These are phyloP conservation scores for Lasioglossum figueresi DNA, from an alignment of 2,888 invertebrate species.

Conservation along the genomic window DNA sequence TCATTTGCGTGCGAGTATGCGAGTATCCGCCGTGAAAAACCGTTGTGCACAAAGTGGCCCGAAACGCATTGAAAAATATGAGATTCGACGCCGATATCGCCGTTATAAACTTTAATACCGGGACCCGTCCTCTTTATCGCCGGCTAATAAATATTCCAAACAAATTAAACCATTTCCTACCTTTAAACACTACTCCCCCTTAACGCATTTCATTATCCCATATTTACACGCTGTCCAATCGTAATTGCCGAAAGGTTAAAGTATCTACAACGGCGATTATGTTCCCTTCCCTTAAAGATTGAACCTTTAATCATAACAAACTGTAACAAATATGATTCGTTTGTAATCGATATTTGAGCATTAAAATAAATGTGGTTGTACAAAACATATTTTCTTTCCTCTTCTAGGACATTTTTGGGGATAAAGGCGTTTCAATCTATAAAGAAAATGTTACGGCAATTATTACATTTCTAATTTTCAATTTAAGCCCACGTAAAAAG, in stretches of 20 bases:
- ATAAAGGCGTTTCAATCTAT: too few species aligned
- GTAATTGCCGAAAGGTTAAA: not conserved
- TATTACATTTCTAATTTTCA: too few species aligned
- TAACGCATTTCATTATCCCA: not conserved
- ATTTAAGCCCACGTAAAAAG: too few species aligned
- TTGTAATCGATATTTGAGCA: too few species aligned
- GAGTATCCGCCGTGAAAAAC: slow-evolving; percentile 29
- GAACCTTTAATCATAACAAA: too few species aligned
- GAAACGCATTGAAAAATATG: not conserved
- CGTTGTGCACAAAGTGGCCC: slow-evolving; percentile 21
- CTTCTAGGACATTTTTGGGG: too few species aligned
- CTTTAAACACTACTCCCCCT: not conserved
- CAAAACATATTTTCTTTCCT: too few species aligned
- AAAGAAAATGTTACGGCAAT: too few species aligned
- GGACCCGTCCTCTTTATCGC: not conserved
- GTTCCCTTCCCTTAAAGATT: not conserved
- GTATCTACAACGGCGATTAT: not conserved
- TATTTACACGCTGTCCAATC: not conserved
- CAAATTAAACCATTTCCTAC: not conserved
- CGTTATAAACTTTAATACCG: not conserved
- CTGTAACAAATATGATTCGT: too few species aligned
- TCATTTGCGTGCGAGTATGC: slow-evolving; percentile 58
- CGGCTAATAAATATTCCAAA: not conserved
- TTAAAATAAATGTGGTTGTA: too few species aligned
- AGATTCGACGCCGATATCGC: slow-evolving; percentile 14